Conservation (phyloP, 2,113 vertebrate genomes). For the Alethe diademata region DNA sequence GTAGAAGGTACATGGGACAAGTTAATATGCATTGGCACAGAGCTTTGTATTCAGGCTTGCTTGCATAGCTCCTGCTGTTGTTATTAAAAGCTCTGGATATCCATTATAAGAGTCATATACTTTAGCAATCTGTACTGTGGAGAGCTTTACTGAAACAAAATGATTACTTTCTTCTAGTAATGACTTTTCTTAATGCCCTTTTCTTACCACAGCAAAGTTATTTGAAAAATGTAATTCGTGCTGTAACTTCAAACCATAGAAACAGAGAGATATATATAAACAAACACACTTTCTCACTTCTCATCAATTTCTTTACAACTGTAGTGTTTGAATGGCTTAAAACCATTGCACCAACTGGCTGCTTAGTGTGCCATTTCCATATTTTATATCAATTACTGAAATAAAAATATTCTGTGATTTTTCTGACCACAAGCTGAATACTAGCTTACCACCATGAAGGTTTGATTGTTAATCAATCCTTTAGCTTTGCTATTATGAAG, state of each 20-base stretch:
- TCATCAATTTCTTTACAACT: not conserved
- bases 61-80: constrained; percentile 6
- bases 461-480: not conserved
- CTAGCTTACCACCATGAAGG: not conserved
- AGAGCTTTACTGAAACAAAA: not conserved
- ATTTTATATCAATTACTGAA: not conserved
- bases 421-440: not conserved
- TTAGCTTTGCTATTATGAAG: not conserved
- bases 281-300: not conserved
- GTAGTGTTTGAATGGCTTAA: not conserved
- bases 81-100: constrained; percentile 14
- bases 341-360: not conserved
- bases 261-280: not conserved
- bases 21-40: constrained; percentile 14
- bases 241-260: not conserved
- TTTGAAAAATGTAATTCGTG: not conserved
- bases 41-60: not conserved
- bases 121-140: not conserved
- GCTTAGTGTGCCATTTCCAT: not conserved
- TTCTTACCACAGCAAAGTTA: not conserved
- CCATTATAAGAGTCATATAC: not conserved
- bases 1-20: not conserved
- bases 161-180: not conserved
- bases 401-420: not conserved
- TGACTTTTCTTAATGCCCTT: not conserved